Percentiles rank a stretch among this genome's conserved stretches.
These are phyloP conservation scores for Siniperca knerii DNA, from an alignment of 2,113 vertebrate genomes.

Conservation along the genomic window DNA sequence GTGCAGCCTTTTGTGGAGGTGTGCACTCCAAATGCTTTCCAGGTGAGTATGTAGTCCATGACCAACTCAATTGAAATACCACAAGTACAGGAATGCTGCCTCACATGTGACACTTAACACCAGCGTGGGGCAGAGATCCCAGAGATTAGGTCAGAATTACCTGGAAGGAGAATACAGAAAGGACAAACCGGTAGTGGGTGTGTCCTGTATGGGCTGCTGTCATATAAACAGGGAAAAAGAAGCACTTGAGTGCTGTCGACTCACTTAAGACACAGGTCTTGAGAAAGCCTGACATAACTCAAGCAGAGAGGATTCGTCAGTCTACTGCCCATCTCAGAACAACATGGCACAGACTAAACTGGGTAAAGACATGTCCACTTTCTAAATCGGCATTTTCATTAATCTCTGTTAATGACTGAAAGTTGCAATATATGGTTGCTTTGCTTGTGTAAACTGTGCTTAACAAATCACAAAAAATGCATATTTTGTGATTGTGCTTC, in stretches of 20 bases:
- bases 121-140: constrained; percentile 1
- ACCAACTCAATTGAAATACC: too few species aligned
- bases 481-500: neutral
- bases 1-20: too few species aligned
- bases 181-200: constrained; percentile 40
- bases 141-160: constrained; percentile 4
- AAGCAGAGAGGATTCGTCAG: neutral
- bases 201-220: constrained; percentile 20
- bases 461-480: neutral
- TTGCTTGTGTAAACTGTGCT: neutral
- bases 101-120: neutral
- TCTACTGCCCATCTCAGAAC: neutral
- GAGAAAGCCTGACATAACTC: neutral
- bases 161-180: neutral
- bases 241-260: neutral
- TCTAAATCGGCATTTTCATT: constrained; percentile 5
- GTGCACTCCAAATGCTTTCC: too few species aligned
- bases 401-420: neutral
- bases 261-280: neutral
- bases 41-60: too few species aligned
- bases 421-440: neutral
- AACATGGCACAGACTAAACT: constrained; percentile 43
- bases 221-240: constrained; percentile 7
- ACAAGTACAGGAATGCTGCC: constrained; percentile 8
- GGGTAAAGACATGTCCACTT: constrained; percentile 39